Conservation (phyloP, 2,113 vertebrate species). For the Pseudonaja textilis region DNA sequence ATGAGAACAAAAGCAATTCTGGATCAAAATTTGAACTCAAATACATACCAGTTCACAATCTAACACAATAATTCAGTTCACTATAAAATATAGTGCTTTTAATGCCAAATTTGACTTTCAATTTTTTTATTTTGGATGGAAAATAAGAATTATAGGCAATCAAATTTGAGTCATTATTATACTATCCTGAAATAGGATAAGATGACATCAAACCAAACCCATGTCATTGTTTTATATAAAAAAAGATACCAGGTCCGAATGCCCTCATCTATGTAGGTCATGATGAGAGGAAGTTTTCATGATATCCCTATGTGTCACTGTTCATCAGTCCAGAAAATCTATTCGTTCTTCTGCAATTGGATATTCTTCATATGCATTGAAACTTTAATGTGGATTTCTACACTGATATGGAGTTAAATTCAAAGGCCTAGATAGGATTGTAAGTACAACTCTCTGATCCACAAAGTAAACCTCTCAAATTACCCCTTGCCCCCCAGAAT, state of each 20-base stretch:
- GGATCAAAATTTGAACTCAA: not conserved
- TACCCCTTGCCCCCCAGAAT: not conserved
- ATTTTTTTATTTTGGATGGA: not conserved
- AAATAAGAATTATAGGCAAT: not conserved
- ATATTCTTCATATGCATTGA: not conserved
- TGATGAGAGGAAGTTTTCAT: not conserved
- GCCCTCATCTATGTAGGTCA: not conserved
- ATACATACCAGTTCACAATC: not conserved
- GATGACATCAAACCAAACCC: not conserved
- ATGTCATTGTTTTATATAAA: not conserved
- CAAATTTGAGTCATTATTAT: not conserved
- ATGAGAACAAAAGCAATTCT: not conserved
- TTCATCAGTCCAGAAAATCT: not conserved
- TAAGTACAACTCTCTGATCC: not conserved
- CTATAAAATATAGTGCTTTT: not conserved
- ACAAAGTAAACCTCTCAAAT: not conserved
- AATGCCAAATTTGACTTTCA: not conserved
- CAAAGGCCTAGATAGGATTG: not conserved
- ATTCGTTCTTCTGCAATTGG: not conserved
- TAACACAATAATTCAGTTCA: not conserved
- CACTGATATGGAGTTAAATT: not conserved
- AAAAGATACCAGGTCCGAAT: not conserved
- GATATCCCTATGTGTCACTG: not conserved
- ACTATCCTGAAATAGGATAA: not conserved
- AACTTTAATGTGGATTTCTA: not conserved